A percentile compares a stretch with the other conserved stretches of the same genome.
These are phyloP conservation scores for Mus spicilegus DNA, from an alignment of 2,113 vertebrate species.

Conservation along the genomic window DNA sequence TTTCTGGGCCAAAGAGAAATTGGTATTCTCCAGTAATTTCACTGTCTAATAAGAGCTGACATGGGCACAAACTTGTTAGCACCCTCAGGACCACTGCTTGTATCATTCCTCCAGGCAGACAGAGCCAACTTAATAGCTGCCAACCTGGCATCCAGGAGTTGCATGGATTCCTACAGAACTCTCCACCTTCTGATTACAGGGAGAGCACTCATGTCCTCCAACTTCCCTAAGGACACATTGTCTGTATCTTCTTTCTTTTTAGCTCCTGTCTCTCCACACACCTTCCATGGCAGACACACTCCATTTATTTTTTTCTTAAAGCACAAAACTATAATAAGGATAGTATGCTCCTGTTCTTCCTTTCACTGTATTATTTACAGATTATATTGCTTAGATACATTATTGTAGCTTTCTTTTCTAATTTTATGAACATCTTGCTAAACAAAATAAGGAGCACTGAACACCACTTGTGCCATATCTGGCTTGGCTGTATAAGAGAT, in stretches of 20 bases:
- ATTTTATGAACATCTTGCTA: constrained; percentile 74
- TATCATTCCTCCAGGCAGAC: background rate
- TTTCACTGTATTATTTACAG: constrained; percentile 74
- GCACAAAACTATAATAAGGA: constrained; percentile 41
- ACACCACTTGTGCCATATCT: constrained; percentile 44
- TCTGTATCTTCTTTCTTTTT: background rate
- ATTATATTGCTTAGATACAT: background rate
- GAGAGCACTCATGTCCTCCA: background rate
- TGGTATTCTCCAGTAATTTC: background rate
- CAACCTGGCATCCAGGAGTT: background rate
- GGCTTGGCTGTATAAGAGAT: background rate
- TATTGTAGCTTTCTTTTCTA: constrained; percentile 59
- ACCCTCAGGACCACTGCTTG: background rate
- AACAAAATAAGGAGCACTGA: constrained; percentile 71
- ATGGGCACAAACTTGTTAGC: background rate
- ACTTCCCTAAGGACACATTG: background rate
- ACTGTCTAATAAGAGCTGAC: background rate
- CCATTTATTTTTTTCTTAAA: background rate
- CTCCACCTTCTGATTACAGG: background rate
- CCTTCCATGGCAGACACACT: background rate
- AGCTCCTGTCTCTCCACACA: background rate
- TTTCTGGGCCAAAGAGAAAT: background rate
- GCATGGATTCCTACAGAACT: no score
- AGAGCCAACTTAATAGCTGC: background rate
- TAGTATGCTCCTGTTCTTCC: constrained; percentile 21